Conservation (phyloP, 1,140 invertebrate species). For the Microplitis mediator region DNA sequence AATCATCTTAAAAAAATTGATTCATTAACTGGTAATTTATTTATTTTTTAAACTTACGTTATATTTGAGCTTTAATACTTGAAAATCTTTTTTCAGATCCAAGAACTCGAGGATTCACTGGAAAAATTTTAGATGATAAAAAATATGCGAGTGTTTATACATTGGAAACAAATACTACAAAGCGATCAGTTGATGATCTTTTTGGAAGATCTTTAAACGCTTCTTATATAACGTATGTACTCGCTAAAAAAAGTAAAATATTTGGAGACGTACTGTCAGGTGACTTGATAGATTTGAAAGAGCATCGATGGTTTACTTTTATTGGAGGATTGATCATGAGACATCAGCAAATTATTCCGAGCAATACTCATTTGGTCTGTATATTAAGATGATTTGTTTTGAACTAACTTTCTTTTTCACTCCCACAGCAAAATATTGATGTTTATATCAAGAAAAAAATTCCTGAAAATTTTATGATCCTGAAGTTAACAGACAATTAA, state of each 20-base stretch:
- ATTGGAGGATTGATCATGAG: slow-evolving; percentile 68
- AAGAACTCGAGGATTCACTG: slow-evolving; percentile 50
- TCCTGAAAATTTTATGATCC: too few relatives aligned
- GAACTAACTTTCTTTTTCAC: too few relatives aligned
- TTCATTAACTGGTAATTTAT: too few relatives aligned
- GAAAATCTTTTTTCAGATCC: slow-evolving; percentile 36
- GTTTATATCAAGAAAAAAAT: too few relatives aligned
- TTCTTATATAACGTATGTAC: slow-evolving; percentile 70
- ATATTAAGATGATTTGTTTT: too few relatives aligned
- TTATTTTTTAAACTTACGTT: too few relatives aligned
- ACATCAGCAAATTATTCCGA: slow-evolving; percentile 81
- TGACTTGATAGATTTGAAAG: slow-evolving; percentile 33
- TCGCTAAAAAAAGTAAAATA: slow-evolving; percentile 69
- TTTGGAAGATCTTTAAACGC: slow-evolving; percentile 75
- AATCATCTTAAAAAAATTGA: too few relatives aligned
- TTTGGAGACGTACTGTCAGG: slow-evolving; percentile 53
- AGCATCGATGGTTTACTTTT: slow-evolving; percentile 49
- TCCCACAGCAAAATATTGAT: too few relatives aligned
- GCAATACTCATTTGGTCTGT: slow-evolving; percentile 57
- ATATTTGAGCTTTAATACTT: too few relatives aligned
- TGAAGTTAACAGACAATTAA: too few relatives aligned
- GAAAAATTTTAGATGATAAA: slow-evolving; percentile 61
- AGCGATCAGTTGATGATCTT: slow-evolving; percentile 73
- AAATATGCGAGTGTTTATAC: slow-evolving; percentile 69
- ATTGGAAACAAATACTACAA: slow-evolving; percentile 74